Evolutionary conservation across 2,113 vertebrate genomes (phyloP).

Genomic region (Isichthys henryi): DNA sequence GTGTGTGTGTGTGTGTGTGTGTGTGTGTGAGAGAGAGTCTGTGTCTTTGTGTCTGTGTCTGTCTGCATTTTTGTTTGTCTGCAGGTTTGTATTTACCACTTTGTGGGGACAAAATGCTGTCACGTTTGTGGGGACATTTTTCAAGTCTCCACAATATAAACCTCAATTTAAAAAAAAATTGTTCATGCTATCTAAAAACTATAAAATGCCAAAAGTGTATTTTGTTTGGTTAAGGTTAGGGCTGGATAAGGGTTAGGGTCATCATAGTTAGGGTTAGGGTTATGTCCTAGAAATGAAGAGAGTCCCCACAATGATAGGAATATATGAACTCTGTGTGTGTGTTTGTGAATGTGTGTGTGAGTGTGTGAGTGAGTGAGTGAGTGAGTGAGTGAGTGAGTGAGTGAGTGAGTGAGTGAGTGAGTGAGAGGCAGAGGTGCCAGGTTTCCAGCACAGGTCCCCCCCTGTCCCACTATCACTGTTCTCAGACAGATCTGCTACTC

Average conservation of each 20-base stretch:
- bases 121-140: neutral
- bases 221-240: neutral
- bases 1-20: neutral
- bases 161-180: neutral
- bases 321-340: neutral
- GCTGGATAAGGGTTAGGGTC: neutral
- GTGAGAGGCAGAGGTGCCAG: neutral
- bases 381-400: neutral
- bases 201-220: neutral
- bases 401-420: neutral
- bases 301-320: neutral
- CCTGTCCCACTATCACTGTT: neutral
- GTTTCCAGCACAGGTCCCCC: neutral
- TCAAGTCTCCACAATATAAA: neutral
- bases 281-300: neutral
- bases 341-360: neutral
- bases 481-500: neutral
- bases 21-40: neutral
- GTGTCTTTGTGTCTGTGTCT: neutral
- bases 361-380: no score
- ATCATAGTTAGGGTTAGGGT: neutral
- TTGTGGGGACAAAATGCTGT: neutral
- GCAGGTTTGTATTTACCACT: neutral
- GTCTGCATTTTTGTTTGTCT: neutral
- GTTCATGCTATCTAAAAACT: neutral